Evolutionary conservation across 2,888 invertebrate genomes (phyloP).

Genomic region (Acanthoscelides obtectus): DNA sequence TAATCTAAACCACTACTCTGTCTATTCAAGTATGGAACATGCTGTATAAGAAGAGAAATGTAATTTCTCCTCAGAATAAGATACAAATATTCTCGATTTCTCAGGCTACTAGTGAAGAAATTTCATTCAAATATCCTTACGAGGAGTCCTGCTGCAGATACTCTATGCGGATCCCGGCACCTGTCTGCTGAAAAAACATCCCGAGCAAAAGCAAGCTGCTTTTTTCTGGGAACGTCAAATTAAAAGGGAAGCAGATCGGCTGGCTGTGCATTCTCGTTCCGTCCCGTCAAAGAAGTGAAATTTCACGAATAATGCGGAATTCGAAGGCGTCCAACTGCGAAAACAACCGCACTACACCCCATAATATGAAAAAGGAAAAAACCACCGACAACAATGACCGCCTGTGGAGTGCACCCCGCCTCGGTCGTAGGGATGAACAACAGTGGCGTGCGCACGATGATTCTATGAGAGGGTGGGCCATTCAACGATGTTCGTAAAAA

Average conservation of each 20-base stretch:
- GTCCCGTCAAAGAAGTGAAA: background rate
- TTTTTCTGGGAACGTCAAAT: background rate
- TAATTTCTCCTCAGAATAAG: too few relatives aligned
- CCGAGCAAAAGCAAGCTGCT: background rate
- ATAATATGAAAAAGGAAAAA: slow-evolving; percentile 38
- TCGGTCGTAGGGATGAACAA: slow-evolving; percentile 30
- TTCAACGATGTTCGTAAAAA: too few relatives aligned
- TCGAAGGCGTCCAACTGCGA: slow-evolving; percentile 40
- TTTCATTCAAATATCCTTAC: too few relatives aligned
- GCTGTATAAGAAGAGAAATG: too few relatives aligned
- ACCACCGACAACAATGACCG: slow-evolving; percentile 38
- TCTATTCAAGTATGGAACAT: too few relatives aligned
- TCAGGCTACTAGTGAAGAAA: too few relatives aligned
- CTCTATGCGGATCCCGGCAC: background rate
- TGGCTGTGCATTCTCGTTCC: background rate
- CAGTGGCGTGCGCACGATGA: slow-evolving; percentile 28
- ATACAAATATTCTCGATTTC: too few relatives aligned
- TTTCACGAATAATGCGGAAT: background rate
- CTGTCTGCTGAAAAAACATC: background rate
- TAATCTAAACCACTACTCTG: too few relatives aligned
- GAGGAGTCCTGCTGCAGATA: too few relatives aligned
- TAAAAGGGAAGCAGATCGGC: background rate
- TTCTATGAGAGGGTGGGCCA: too few relatives aligned
- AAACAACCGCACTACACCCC: slow-evolving; percentile 39
- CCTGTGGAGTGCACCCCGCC: slow-evolving; percentile 21